Conservation (phyloP, 2,888 invertebrate genomes). For the Boloria selene region DNA sequence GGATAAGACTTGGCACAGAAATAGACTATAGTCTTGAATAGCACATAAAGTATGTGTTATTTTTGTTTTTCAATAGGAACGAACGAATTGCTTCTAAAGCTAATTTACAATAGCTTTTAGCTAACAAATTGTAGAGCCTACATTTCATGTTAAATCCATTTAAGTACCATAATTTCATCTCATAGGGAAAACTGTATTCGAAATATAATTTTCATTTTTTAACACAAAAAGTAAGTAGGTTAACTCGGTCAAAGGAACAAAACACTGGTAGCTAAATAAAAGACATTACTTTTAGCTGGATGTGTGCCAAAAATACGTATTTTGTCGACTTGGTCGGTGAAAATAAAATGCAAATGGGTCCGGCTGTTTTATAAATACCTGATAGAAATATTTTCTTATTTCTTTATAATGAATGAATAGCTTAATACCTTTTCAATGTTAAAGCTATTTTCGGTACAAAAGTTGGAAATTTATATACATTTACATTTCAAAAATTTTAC, state of each 20-base stretch:
- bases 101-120: no score
- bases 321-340: slow-evolving; percentile 12
- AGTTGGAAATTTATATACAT: no score
- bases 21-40: no score
- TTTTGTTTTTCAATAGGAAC: no score
- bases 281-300: slow-evolving; percentile 22
- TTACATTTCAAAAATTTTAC: no score
- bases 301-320: slow-evolving; percentile 18
- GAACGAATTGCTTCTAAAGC: no score
- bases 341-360: slow-evolving; percentile 13
- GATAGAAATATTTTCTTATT: slow-evolving; percentile 5
- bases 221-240: slow-evolving; percentile 6
- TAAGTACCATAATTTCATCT: no score
- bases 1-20: no score
- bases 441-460: background rate
- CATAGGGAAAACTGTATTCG: no score
- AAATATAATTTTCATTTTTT: slow-evolving; percentile 1
- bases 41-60: no score
- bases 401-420: background rate
- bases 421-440: background rate
- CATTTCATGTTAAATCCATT: no score
- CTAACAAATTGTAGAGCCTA: no score
- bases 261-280: slow-evolving; percentile 17
- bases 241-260: slow-evolving; percentile 18
- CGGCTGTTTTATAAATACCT: slow-evolving; percentile 15